Percentiles rank a stretch among this genome's conserved stretches.
These are phyloP conservation scores for Numenius phaeopus DNA, from an alignment of 2,797 vertebrate species.

Conservation along the genomic window DNA sequence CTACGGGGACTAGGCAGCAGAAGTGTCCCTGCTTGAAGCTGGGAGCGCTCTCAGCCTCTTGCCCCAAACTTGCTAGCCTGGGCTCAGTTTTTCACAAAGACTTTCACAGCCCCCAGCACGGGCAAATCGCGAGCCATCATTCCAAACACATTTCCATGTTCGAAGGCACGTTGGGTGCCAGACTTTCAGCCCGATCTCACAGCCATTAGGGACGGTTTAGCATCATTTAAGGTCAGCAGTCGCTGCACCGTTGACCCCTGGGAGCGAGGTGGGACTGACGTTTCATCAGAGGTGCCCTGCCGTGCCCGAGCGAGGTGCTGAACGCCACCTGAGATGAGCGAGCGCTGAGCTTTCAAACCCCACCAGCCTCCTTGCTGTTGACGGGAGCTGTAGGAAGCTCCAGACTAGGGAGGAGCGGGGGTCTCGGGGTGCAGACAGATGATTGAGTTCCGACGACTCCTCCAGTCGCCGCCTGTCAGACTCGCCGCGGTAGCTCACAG, in stretches of 20 bases:
- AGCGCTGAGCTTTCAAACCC: not conserved
- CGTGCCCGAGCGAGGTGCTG: rapidly evolving
- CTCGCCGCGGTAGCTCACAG: not conserved
- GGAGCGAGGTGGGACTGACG: not conserved
- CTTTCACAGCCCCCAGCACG: not conserved
- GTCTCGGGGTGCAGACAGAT: not conserved
- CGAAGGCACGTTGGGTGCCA: not conserved
- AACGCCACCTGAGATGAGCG: not conserved
- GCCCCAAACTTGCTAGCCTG: too few species aligned
- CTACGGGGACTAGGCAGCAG: not conserved
- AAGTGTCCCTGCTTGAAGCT: not conserved
- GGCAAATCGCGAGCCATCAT: not conserved
- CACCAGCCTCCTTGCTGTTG: not conserved
- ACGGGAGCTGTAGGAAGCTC: not conserved
- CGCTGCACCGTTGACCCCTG: rapidly evolving
- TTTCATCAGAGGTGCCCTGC: not conserved
- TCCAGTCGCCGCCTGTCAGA: not conserved
- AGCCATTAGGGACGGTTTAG: not conserved
- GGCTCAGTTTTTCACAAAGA: not conserved
- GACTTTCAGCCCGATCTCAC: not conserved
- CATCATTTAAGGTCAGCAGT: not conserved
- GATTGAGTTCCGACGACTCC: not conserved
- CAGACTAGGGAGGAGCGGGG: not conserved
- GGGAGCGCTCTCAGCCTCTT: not conserved
- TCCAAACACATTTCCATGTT: not conserved